Evolutionary conservation across 2,888 invertebrate species (phyloP), one percentile per base, ranked within the genome.

Genomic region (Ophraella communa): DNA sequence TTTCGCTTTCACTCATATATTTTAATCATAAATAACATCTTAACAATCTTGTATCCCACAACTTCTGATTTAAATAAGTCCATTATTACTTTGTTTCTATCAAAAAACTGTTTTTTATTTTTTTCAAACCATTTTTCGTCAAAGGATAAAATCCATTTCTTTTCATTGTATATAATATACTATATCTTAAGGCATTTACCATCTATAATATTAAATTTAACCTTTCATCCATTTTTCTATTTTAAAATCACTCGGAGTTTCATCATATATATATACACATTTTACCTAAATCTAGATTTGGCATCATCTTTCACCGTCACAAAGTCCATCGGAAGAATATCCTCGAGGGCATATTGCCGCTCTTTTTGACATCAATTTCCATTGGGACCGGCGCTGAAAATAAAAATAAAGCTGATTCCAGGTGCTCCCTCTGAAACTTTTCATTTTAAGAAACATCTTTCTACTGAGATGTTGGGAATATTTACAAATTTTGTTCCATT

Each of bases 381-480:
- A 39, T 5, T 7, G 45, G 23, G 59, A 55, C 1, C 55, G 42
- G n/a, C 59, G 52, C 52, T 62, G 61, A 53, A 64, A 62, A 61
- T 52, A 52, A 67, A 67, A 69, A 70, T 71, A 70, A 70, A 70
- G 70, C 66, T 68, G 67, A 70, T 72, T 70, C 66, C 69, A 68
- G 68, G 69, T 72, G 65, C 60, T 57, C 56, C 45, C 58, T 49
- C 18, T 39, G 54, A 53, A 64, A 58, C 66, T 57, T 57, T 57
- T 57, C 57, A 20, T 57, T 57, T 45, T 33, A n/a, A 47, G 24
- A 39, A 51, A 49, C 47, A 58, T 49, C 11, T 58, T 24, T 42
- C 47, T 35, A 33, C 49, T 58, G 14, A 17, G 23, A 33, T 39
- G 45, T 47, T 57, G 33, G 33, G 23, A 58, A 58, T 59, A 24